Evolutionary conservation across 2,113 vertebrate species (phyloP).

Genomic region (Colius striatus): DNA sequence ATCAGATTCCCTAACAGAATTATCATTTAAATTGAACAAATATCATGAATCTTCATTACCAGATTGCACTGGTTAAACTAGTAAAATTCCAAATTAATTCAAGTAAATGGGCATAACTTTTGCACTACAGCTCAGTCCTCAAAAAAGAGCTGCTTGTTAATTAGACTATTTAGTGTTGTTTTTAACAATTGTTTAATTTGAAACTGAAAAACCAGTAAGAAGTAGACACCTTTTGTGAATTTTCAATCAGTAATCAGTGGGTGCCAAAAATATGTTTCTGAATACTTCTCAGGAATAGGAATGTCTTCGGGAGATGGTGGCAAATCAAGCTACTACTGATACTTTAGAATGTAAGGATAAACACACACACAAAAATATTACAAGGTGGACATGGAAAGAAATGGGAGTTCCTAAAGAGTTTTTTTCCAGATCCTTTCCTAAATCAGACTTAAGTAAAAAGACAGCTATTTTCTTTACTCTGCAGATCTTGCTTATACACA

Average conservation of each 20-base stretch:
- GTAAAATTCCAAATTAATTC: background rate
- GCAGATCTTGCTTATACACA: background rate
- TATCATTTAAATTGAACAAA: slow-evolving; percentile 8
- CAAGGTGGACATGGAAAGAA: background rate
- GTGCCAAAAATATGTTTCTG: slow-evolving; percentile 6
- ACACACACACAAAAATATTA: background rate
- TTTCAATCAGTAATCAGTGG: background rate
- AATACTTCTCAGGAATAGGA: background rate
- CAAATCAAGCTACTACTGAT: background rate
- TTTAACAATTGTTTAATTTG: background rate
- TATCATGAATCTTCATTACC: slow-evolving; percentile 10
- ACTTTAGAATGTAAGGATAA: background rate
- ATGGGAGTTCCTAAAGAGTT: background rate
- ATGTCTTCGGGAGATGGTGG: background rate
- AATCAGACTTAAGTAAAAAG: background rate
- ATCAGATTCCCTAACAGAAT: background rate
- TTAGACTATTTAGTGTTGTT: slow-evolving; percentile 22
- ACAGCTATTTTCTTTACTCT: background rate
- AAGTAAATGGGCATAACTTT: slow-evolving; percentile 5
- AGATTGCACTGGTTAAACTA: slow-evolving; percentile 19
- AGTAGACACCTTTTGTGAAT: background rate
- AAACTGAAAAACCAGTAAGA: slow-evolving; percentile 1
- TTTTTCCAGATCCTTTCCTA: background rate
- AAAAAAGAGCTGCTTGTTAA: slow-evolving; percentile 10
- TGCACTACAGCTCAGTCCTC: background rate